Evolutionary conservation across 2,797 vertebrate genomes (phyloP), one percentile per base, ranked within the genome.

Genomic region (Borostomias antarcticus): DNA sequence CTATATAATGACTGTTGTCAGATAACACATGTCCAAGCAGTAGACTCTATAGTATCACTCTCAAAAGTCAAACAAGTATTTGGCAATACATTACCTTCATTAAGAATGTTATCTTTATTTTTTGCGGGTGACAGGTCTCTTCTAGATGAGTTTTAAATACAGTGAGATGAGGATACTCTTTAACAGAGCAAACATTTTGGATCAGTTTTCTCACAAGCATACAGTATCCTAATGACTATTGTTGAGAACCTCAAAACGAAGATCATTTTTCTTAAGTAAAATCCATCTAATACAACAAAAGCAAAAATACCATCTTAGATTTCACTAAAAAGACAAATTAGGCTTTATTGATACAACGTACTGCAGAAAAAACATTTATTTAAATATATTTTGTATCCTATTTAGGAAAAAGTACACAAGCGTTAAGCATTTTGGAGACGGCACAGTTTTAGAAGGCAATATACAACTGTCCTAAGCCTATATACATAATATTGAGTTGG

Each of bases 331-430:
- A 84, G 86, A 82, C 58, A 59, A 88, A 89, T 89, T 89, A 91
- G 87, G 89, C 91, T 93, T 93, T 93, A 93, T 92, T 93, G 88
- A 91, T 89, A 92, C 89, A 90, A 71, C 89, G 89, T 80, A 88
- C 87, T 86, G 87, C 88, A 92, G 87, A 88, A 90, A n/a, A 90
- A 83, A 92, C 85, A 93, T 86, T 71, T 89, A 89, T 87, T 85
- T 82, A 89, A 87, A 88, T 82, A 88, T 82, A 87, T 91, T 92
- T 92, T 90, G 89, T 83, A 89, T 85, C 87, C 91, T 93, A 93
- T 91, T 93, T 93, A 92, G 86, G 84, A 86, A 87, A 89, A 88
- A 80, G 79, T 87, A 92, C 88, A 92, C 90, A 92, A 88, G 85
- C 78, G 85, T 84, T 81, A 80, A 82, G 88, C 86, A 90, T 89